Evolutionary conservation across 1,140 invertebrate genomes (phyloP), one percentile per base, ranked within the genome.

Genomic region (Hestina assimilis): DNA sequence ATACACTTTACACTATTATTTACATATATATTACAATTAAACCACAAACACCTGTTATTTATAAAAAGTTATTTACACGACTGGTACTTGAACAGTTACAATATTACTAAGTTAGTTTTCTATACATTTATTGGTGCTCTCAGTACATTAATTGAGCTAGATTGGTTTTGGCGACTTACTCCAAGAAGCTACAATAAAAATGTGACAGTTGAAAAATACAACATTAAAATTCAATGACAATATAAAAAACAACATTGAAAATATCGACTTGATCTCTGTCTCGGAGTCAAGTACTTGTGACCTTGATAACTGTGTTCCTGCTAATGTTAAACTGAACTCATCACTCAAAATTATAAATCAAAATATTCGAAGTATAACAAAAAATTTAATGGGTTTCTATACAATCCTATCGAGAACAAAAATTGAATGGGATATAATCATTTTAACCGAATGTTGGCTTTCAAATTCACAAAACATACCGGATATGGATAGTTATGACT

Each of bases 321-420:
- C 17, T 12, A 42, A 48, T 3, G 8, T 48, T 4, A 47, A 7
- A 9, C 35, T 24, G 12, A 41, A 48, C n/a, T 12, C 46, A 38
- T 28, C 43, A 21, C 35, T 46, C 12, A 47, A 57, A 47, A 4
- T 42, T 1, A 5, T 42, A n/a, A 42, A 42, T 12, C 40, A 42
- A 59, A 51, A 59, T 26, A 59, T 59, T 5, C 51, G 56, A 51
- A 59, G 56, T 23, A 45, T 59, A 42, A 35, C 19, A 11, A 51
- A 35, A 51, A 59, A 59, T n/a, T 40, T 53, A 4, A 1, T 14
- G 4, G 31, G 21, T 2, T 43, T 59, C 2, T 1, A 38, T 8
- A 59, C 57, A 9, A 6, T 24, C 8, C 41, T 59, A 1, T 11
- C 23, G 12, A 12, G 57, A 12, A 29, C 48, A 26, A 54, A 48